Evolutionary conservation across 2,888 invertebrate genomes (phyloP).

Genomic region (Mythimna pallens): DNA sequence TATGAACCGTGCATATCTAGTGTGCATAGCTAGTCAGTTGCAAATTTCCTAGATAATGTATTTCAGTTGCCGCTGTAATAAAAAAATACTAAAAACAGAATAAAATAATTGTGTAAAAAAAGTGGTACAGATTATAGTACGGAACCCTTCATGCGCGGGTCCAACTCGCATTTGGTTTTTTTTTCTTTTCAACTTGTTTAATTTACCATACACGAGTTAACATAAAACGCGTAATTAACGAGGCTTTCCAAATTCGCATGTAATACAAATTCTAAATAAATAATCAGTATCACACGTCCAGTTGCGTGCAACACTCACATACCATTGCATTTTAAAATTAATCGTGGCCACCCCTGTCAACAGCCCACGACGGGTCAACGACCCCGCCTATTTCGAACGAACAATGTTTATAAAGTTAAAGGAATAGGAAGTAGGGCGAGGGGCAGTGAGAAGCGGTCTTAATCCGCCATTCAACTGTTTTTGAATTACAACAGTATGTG

Average conservation of each 20-base stretch:
- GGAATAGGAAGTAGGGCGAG: constrained; percentile 82
- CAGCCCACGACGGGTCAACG: constrained; percentile 79
- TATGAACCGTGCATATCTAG: no score
- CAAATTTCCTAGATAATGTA: no score
- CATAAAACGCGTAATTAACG: constrained; percentile 21
- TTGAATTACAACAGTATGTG: constrained; percentile 40
- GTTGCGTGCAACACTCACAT: constrained; percentile 83
- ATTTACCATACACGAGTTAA: constrained; percentile 7
- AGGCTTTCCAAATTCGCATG: constrained; percentile 36
- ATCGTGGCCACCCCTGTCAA: constrained; percentile 86
- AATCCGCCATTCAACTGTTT: constrained; percentile 72
- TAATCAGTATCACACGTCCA: constrained; percentile 63
- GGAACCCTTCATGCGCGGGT: no score
- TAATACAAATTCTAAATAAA: constrained; percentile 49
- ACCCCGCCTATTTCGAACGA: constrained; percentile 86
- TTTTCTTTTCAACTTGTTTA: not conserved
- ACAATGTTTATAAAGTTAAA: constrained; percentile 81
- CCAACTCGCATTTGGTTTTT: not conserved
- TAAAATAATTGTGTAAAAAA: no score
- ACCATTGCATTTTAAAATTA: constrained; percentile 87
- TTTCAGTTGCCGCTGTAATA: no score
- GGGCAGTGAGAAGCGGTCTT: constrained; percentile 65
- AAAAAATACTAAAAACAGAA: no score
- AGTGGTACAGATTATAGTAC: no score
- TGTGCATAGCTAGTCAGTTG: no score